A percentile compares a stretch with the other conserved stretches of the same genome.
phyloP scores from a whole-genome alignment of 1,140 invertebrate genomes.

The Drosophila kohkoa region DNA sequence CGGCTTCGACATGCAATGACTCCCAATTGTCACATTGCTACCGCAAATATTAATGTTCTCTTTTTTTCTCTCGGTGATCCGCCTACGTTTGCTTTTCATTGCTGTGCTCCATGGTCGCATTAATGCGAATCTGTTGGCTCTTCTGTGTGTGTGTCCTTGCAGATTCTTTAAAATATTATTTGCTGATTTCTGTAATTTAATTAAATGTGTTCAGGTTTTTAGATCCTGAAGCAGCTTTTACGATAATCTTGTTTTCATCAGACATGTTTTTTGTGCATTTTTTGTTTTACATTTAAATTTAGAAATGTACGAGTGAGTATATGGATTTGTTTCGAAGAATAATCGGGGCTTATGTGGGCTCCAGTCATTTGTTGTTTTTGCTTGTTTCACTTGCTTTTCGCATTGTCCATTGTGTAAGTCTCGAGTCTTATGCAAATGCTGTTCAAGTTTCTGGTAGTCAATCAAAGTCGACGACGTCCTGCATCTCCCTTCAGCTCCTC shows the following conservation, averaged over 20 bases:
- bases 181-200: slow-evolving; percentile 19
- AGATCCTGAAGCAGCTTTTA: neutral
- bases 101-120: slow-evolving; percentile 11
- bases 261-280: neutral
- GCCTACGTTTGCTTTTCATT: slow-evolving; percentile 1
- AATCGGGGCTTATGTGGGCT: slow-evolving; percentile 12
- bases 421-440: slow-evolving; percentile 72
- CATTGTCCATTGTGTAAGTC: slow-evolving; percentile 65
- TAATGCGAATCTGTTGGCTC: slow-evolving; percentile 1
- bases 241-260: slow-evolving; percentile 11
- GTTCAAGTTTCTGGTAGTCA: slow-evolving; percentile 60
- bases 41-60: neutral
- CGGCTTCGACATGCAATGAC: neutral
- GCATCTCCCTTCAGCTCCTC: slow-evolving; percentile 24
- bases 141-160: neutral
- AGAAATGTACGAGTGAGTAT: neutral
- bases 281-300: slow-evolving; percentile 8
- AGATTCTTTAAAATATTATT: slow-evolving; percentile 4
- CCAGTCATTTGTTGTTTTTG: slow-evolving; percentile 8
- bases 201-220: slow-evolving; percentile 13
- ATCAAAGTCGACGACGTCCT: slow-evolving; percentile 66
- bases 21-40: slow-evolving; percentile 1
- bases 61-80: neutral
- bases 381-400: slow-evolving; percentile 31
- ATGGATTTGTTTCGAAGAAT: slow-evolving; percentile 1